phyloP scores from a whole-genome alignment of 2,888 invertebrate species.

The Spodoptera exigua region DNA sequence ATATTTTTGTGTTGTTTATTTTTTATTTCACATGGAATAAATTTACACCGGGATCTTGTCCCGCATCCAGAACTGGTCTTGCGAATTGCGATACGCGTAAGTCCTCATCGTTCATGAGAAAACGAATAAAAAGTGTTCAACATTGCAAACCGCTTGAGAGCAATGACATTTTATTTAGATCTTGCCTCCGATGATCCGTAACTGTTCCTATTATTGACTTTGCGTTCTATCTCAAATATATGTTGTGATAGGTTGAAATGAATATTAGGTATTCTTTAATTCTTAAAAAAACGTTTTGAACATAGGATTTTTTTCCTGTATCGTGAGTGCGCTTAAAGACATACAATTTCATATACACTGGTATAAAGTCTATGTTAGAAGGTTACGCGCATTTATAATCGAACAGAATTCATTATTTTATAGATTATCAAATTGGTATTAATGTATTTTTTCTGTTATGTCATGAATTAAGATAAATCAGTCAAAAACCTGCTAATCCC shows the following conservation, averaged over 20 bases:
- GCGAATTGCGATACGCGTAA: conserved; percentile 30
- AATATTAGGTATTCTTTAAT: too few species aligned
- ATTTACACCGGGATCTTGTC: conserved; percentile 54
- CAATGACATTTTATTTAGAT: conserved; percentile 38
- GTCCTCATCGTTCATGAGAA: conserved; percentile 43
- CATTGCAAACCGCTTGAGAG: conserved; percentile 43
- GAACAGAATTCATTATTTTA: background rate
- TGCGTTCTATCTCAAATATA: background rate
- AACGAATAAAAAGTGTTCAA: conserved; percentile 47
- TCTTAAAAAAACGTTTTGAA: too few species aligned
- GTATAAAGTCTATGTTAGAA: too few species aligned
- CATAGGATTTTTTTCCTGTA: too few species aligned
- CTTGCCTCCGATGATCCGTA: conserved; percentile 1
- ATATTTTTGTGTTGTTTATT: conserved; percentile 31
- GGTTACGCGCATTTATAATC: too few species aligned
- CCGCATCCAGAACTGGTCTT: conserved; percentile 60
- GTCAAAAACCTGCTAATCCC: too few species aligned
- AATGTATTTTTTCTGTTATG: too few species aligned
- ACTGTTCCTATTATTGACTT: conserved; percentile 9
- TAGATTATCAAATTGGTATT: too few species aligned
- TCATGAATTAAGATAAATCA: too few species aligned
- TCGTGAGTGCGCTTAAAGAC: too few species aligned
- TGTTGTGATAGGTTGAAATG: too few species aligned
- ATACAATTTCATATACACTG: too few species aligned
- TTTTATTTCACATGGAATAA: conserved; percentile 26